These are phyloP conservation scores for Calephelis nemesis DNA, from an alignment of 1,140 invertebrate species.

Conservation along the genomic window DNA sequence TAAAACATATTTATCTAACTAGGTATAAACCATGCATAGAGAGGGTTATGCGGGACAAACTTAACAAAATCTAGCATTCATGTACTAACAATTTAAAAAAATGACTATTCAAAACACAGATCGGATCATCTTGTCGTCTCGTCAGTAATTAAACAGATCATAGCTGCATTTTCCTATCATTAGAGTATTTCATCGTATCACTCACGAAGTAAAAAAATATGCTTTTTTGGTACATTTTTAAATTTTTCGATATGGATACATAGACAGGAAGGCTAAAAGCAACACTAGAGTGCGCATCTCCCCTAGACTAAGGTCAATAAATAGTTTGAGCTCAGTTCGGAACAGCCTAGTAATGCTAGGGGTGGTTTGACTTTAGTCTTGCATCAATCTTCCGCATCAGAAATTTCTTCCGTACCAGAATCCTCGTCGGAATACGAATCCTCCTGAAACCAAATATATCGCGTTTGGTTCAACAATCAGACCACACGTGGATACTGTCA, in stretches of 20 bases:
- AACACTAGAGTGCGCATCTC: slow-evolving; percentile 30
- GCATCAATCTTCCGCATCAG: slow-evolving; percentile 68
- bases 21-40: slow-evolving; percentile 73
- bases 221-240: slow-evolving; percentile 18
- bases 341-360: slow-evolving; percentile 36
- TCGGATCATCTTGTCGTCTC: slow-evolving; percentile 10
- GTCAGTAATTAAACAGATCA: slow-evolving; percentile 14
- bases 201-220: slow-evolving; percentile 12
- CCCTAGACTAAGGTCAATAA: slow-evolving; percentile 31
- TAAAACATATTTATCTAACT: slow-evolving; percentile 73
- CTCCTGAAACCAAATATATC: slow-evolving; percentile 74
- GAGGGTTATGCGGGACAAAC: slow-evolving; percentile 38
- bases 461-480: slow-evolving; percentile 52
- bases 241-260: slow-evolving; percentile 52
- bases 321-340: slow-evolving; percentile 24
- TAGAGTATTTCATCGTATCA: slow-evolving; percentile 15
- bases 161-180: slow-evolving; percentile 14
- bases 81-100: slow-evolving; percentile 57
- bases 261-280: slow-evolving; percentile 45
- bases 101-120: slow-evolving; percentile 21
- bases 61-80: slow-evolving; percentile 53
- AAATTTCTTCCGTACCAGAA: slow-evolving; percentile 72
- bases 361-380: slow-evolving; percentile 26
- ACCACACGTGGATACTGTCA: slow-evolving; percentile 59
- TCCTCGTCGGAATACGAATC: slow-evolving; percentile 73